Percentiles rank a stretch among this genome's conserved stretches.
These are phyloP conservation scores for Nineta flava DNA, from an alignment of 2,888 invertebrate genomes.

Conservation along the genomic window DNA sequence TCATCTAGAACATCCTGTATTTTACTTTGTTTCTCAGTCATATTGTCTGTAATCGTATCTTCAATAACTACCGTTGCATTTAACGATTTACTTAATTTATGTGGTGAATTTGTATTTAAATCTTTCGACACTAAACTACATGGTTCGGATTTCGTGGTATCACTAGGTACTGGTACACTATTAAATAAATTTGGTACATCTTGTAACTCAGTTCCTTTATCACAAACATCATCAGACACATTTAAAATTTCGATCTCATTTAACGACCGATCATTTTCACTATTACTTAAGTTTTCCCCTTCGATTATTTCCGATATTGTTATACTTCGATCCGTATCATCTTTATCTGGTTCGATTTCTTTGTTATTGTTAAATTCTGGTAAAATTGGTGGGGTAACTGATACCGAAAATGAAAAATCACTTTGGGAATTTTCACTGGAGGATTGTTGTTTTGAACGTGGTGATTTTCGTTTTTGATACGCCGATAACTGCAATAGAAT, in stretches of 20 bases:
- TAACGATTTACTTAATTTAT: neutral
- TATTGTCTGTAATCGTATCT: neutral
- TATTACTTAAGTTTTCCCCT: conserved; percentile 10
- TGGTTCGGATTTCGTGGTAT: neutral
- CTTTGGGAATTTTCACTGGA: conserved; percentile 10
- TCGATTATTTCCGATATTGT: conserved; percentile 3
- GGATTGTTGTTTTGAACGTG: neutral
- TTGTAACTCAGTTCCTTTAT: neutral
- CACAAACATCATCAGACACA: neutral
- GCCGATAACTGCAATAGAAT: conserved; percentile 9
- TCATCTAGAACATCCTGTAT: neutral
- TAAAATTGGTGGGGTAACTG: conserved; percentile 11
- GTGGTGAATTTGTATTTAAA: neutral
- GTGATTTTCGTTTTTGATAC: conserved; percentile 10
- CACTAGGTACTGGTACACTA: neutral
- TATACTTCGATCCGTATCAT: neutral
- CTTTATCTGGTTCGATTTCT: too few relatives aligned
- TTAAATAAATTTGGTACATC: neutral
- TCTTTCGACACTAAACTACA: neutral
- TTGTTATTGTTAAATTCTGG: conserved; percentile 9
- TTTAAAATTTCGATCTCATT: conserved; percentile 26
- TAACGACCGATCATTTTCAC: conserved; percentile 25
- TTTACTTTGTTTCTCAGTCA: neutral
- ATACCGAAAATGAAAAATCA: conserved; percentile 12
- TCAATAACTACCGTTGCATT: neutral